Evolutionary conservation across 2,113 vertebrate genomes (phyloP), one percentile per base, ranked within the genome.

Genomic region (Myrmecophaga tridactyla): DNA sequence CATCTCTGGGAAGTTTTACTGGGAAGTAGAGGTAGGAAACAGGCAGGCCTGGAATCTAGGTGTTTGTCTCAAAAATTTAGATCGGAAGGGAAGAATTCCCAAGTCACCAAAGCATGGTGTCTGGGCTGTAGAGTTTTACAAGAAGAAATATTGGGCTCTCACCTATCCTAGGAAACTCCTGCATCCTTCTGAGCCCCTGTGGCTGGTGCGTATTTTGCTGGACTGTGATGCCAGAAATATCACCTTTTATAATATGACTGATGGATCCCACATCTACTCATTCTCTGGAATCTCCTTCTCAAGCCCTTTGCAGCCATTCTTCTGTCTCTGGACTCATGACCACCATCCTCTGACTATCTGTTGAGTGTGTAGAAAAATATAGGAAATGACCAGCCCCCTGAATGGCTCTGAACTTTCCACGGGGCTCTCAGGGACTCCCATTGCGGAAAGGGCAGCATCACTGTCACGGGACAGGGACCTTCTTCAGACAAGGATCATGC

Each of bases 231-330:
- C 97, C 1, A 98, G 99, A 0, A 97, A 98, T 82, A 96, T 99
- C 90, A 98, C 99, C 10, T 99, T 99, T 97, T 98, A 98, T 96
- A 98, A 99, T 0, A 97, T 95, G 5, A 98, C 98, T 0, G 97
- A 98, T 1, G 98, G 98, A 23, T 96, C 97, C 63, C 98, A 99
- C 97, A 98, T 99, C 94, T 99, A 97, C 91, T 98, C 98, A 4
- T 99, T 99, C 95, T 98, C 95, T 0, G 98, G 94, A 0, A 58
- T 94, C 6, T 94, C 86, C 62, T 98, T 99, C 96, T 97, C 73
- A 0, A 98, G 93, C 31, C 98, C 98, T 60, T 96, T 99, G 41
- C 98, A 98, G 96, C 99, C 99, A 2, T 96, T 99, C 27, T 98
- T 99, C 21, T 97, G 98, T 4, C 97, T 97, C 1, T 97, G 97